Conservation (phyloP, 64 coral and sea anemone species). For the Stichodactyla helianthus region DNA sequence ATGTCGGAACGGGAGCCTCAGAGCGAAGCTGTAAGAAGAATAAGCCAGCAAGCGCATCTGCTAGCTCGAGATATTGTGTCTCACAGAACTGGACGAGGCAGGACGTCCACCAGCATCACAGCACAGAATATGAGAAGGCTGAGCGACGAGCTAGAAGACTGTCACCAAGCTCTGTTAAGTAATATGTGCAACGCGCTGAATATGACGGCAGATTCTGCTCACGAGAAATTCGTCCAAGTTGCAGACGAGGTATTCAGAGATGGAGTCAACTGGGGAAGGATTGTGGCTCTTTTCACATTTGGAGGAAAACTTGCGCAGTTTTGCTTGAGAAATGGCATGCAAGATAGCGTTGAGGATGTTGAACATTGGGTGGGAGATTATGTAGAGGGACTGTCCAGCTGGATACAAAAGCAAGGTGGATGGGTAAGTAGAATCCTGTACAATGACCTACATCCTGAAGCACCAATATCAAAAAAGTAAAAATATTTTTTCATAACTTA, state of each 20-base stretch:
- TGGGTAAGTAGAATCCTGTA: slow-evolving; percentile 43
- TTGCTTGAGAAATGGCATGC: slow-evolving; percentile 38
- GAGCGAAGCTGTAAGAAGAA: slow-evolving; percentile 1
- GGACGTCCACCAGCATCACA: slow-evolving; percentile 29
- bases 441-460: not conserved
- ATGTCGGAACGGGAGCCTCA: slow-evolving; percentile 1
- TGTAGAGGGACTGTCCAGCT: slow-evolving; percentile 35
- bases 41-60: slow-evolving; percentile 31
- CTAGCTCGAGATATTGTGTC: slow-evolving; percentile 61
- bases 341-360: slow-evolving; percentile 27
- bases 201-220: slow-evolving; percentile 50
- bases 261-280: slow-evolving; percentile 85
- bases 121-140: slow-evolving; percentile 74
- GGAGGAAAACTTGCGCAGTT: slow-evolving; percentile 67
- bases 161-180: slow-evolving; percentile 45
- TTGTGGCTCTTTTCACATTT: slow-evolving; percentile 81
- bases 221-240: slow-evolving; percentile 79
- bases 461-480: not conserved
- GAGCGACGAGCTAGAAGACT: slow-evolving; percentile 69
- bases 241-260: slow-evolving; percentile 89
- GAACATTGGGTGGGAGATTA: slow-evolving; percentile 55
- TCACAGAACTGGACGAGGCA: slow-evolving; percentile 62
- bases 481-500: not conserved
- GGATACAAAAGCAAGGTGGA: slow-evolving; percentile 47
- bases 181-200: slow-evolving; percentile 77